These are phyloP conservation scores for Ichneumon xanthorius DNA, from an alignment of 2,888 invertebrate genomes.

Conservation along the genomic window DNA sequence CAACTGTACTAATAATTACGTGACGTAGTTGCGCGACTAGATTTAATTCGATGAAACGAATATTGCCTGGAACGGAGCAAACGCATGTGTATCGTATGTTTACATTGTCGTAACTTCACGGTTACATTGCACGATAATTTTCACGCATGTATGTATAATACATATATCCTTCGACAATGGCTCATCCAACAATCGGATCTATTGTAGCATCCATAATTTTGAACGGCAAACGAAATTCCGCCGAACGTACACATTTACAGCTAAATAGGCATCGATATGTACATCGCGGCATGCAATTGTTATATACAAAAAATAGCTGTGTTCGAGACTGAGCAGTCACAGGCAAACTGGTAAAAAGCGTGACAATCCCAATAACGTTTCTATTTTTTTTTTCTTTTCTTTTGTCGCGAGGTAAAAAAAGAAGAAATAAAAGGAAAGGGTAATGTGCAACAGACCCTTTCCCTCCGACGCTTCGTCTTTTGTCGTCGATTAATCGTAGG, in stretches of 20 bases:
- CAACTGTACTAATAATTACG: slow-evolving; percentile 46
- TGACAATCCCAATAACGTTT: slow-evolving; percentile 31
- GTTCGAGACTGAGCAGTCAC: slow-evolving; percentile 24
- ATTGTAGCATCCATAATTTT: slow-evolving; percentile 19
- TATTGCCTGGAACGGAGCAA: slow-evolving; percentile 47
- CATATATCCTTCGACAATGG: slow-evolving; percentile 15
- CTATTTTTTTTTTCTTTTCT: background rate
- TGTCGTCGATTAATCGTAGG: slow-evolving; percentile 16
- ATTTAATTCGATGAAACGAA: slow-evolving; percentile 65
- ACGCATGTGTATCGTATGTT: slow-evolving; percentile 36
- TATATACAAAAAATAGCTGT: slow-evolving; percentile 66
- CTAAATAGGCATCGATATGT: slow-evolving; percentile 70
- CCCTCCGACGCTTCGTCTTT: slow-evolving; percentile 11
- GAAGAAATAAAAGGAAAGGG: background rate
- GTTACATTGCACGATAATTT: slow-evolving; percentile 27
- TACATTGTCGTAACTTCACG: slow-evolving; percentile 31
- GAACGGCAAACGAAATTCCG: slow-evolving; percentile 27
- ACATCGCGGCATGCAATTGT: slow-evolving; percentile 64
- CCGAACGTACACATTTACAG: slow-evolving; percentile 61
- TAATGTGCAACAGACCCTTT: slow-evolving; percentile 2
- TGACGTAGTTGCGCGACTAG: slow-evolving; percentile 67
- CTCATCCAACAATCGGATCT: slow-evolving; percentile 19
- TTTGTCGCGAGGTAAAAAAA: slow-evolving; percentile 34
- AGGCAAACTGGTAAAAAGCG: slow-evolving; percentile 51
- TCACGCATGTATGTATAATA: background rate